Evolutionary conservation across 2,797 vertebrate genomes (phyloP).

Genomic region (Schizopygopsis pylzovi): DNA sequence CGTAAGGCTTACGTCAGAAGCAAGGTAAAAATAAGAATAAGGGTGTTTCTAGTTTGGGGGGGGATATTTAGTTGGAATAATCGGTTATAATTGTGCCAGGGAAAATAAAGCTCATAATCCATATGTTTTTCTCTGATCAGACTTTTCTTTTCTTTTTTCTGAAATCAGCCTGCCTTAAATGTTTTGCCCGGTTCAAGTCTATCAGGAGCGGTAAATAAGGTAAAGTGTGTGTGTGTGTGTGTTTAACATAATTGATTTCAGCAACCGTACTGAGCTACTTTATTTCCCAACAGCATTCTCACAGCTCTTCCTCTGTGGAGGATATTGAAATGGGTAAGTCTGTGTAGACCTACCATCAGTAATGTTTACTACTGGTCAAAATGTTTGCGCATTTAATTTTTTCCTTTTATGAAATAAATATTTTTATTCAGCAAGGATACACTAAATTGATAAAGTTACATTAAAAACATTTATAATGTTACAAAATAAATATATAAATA

Average conservation of each 20-base stretch:
- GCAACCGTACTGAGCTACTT: background rate
- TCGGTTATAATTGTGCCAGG: background rate
- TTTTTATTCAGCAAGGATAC: background rate
- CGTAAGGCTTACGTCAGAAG: constrained; percentile 95
- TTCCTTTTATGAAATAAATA: background rate
- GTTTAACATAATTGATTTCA: background rate
- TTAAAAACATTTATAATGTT: background rate
- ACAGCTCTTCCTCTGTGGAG: constrained; percentile 84
- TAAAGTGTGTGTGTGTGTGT: constrained; percentile 61
- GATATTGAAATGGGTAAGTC: constrained; percentile 92
- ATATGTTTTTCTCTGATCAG: background rate
- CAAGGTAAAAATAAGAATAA: constrained; percentile 77
- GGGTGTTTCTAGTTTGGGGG: background rate
- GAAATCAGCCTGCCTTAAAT: constrained; percentile 90
- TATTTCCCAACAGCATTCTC: constrained; percentile 76
- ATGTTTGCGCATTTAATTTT: no score
- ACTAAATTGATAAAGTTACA: background rate
- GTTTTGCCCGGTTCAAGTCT: constrained; percentile 76
- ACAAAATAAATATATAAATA: background rate
- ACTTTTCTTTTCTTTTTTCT: background rate
- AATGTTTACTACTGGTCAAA: background rate
- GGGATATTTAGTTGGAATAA: background rate
- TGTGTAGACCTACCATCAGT: background rate
- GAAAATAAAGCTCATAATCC: background rate
- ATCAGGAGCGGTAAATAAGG: constrained; percentile 80